These are phyloP conservation scores for Triops longicaudatus DNA, from an alignment of 1,140 invertebrate species.

Conservation along the genomic window DNA sequence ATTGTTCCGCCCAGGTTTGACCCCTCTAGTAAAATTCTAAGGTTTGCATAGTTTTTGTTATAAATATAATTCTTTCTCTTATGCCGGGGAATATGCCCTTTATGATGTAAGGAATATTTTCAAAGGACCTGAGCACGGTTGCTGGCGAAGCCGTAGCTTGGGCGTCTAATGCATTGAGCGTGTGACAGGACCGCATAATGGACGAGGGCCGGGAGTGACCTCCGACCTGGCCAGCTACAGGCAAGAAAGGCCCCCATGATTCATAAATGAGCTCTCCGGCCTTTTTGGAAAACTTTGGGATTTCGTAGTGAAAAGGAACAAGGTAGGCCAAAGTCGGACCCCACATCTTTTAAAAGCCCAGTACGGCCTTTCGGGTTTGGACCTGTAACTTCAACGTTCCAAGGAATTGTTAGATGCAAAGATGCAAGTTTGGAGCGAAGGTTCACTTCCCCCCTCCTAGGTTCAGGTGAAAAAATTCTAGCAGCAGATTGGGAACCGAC, in stretches of 20 bases:
- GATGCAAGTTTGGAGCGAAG: slow-evolving; percentile 1
- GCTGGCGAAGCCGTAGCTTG: slow-evolving; percentile 4
- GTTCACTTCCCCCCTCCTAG: not conserved
- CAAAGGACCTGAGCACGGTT: not conserved
- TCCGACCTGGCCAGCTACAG: slow-evolving; percentile 13
- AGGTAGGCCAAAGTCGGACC: not conserved
- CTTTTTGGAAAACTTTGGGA: not conserved
- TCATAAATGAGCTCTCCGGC: not conserved
- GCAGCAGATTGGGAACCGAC: not conserved
- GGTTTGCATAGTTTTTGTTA: not conserved
- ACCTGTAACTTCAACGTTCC: not conserved
- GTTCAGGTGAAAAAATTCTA: not conserved
- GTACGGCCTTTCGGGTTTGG: not conserved
- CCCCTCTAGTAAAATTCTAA: no score
- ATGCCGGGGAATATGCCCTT: not conserved
- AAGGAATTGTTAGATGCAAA: not conserved
- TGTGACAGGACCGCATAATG: slow-evolving; percentile 5
- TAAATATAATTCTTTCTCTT: no score
- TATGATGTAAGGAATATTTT: slow-evolving; percentile 3
- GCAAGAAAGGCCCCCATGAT: slow-evolving; percentile 1
- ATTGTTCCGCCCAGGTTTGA: not conserved
- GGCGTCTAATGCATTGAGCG: slow-evolving; percentile 3
- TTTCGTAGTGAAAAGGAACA: not conserved
- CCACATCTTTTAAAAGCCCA: not conserved
- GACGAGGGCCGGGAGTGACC: slow-evolving; percentile 4